A percentile compares a stretch with the other conserved stretches of the same genome.
These are phyloP conservation scores for Ctenopoma multispine DNA, from an alignment of 2,797 vertebrate species.

Conservation along the genomic window DNA sequence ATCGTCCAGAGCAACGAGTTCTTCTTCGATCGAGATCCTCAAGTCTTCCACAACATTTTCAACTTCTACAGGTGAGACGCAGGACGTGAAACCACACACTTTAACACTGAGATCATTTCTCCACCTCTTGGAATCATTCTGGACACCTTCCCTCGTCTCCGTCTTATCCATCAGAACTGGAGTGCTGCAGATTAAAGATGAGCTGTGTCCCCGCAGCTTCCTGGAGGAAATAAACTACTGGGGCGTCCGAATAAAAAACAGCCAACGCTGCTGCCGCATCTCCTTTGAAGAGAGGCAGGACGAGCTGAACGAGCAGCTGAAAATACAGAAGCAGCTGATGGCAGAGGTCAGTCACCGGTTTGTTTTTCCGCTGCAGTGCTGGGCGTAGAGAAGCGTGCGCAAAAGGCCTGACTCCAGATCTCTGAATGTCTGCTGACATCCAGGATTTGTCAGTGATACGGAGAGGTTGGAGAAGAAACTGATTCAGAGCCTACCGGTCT, in stretches of 20 bases:
- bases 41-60: constrained; percentile 92
- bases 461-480: too few species aligned
- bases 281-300: constrained; percentile 94
- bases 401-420: neutral
- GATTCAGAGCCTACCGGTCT: too few species aligned
- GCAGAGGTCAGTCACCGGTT: constrained; percentile 79
- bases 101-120: neutral
- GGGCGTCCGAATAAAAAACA: constrained; percentile 91
- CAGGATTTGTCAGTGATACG: too few species aligned
- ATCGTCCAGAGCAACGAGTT: constrained; percentile 87
- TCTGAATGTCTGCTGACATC: too few species aligned
- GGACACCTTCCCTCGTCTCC: neutral
- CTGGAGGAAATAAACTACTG: constrained; percentile 96
- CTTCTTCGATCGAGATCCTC: constrained; percentile 94
- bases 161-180: constrained; percentile 79
- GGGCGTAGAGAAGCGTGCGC: neutral
- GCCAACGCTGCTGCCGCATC: constrained; percentile 92
- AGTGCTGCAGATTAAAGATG: constrained; percentile 88
- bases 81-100: neutral
- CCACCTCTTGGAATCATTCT: neutral
- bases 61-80: constrained; percentile 87
- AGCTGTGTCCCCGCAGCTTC: constrained; percentile 90
- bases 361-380: neutral
- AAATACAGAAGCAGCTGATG: constrained; percentile 90
- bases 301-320: constrained; percentile 91